phyloP scores from a whole-genome alignment of 2,113 vertebrate genomes.

The Monopterus albus region DNA sequence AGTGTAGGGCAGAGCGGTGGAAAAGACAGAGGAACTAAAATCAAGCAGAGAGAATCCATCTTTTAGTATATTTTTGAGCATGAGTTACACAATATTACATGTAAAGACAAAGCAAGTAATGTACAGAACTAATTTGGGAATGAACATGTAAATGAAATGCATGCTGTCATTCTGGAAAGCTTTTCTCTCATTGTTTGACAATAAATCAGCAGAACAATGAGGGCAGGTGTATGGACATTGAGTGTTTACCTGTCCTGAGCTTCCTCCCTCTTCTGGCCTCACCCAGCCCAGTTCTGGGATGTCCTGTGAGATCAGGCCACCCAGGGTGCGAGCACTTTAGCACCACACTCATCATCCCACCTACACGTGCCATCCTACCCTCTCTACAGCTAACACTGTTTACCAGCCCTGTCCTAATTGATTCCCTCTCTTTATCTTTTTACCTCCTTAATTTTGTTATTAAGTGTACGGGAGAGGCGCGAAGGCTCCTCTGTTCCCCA shows the following conservation, averaged over 20 bases:
- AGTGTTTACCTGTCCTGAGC: slow-evolving; percentile 13
- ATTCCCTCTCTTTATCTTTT: slow-evolving; percentile 82
- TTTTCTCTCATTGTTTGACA: not conserved
- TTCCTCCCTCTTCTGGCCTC: slow-evolving; percentile 22
- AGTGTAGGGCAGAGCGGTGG: not conserved
- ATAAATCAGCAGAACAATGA: not conserved
- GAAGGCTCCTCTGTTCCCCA: slow-evolving; percentile 79
- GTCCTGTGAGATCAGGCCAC: slow-evolving; percentile 43
- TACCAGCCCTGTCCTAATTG: slow-evolving; percentile 81
- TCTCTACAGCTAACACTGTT: slow-evolving; percentile 72
- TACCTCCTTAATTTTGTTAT: slow-evolving; percentile 83
- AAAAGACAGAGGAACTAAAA: not conserved
- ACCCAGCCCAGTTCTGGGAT: slow-evolving; percentile 36
- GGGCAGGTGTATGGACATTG: not conserved
- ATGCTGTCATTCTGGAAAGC: not conserved
- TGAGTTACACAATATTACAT: not conserved
- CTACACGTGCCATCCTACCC: slow-evolving; percentile 66
- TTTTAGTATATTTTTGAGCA: not conserved
- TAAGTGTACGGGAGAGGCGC: slow-evolving; percentile 74
- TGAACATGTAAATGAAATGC: not conserved
- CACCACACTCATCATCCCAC: slow-evolving; percentile 54
- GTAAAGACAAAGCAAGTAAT: not conserved
- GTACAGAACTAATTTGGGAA: not conserved
- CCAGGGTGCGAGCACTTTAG: slow-evolving; percentile 45
- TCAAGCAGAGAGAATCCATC: not conserved